Percentiles rank a stretch among this genome's conserved stretches.
These are phyloP conservation scores for Trimorus sp. DNA, from an alignment of 2,888 invertebrate genomes.

Conservation along the genomic window DNA sequence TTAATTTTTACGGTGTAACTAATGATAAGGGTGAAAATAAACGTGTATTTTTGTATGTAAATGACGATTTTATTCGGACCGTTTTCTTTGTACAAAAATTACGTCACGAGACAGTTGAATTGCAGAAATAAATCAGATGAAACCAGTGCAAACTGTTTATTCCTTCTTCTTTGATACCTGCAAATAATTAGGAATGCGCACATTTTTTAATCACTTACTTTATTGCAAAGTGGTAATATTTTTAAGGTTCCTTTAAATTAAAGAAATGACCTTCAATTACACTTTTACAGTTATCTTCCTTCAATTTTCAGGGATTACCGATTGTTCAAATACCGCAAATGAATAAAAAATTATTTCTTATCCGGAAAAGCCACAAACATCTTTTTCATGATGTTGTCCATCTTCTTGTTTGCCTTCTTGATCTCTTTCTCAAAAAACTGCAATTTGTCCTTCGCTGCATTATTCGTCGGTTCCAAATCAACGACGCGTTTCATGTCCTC, in stretches of 20 bases:
- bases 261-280: too few species aligned
- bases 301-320: too few species aligned
- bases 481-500: slow-evolving; percentile 83
- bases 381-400: slow-evolving; percentile 84
- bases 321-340: too few species aligned
- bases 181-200: too few species aligned
- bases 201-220: too few species aligned
- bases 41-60: slow-evolving; percentile 79
- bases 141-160: neutral
- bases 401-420: slow-evolving; percentile 85
- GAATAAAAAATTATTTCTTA: too few species aligned
- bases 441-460: slow-evolving; percentile 85
- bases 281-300: too few species aligned
- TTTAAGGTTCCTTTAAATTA: too few species aligned
- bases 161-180: neutral
- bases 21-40: slow-evolving; percentile 75
- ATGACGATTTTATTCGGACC: slow-evolving; percentile 68
- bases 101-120: slow-evolving; percentile 22
- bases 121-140: slow-evolving; percentile 21
- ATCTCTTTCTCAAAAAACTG: slow-evolving; percentile 83
- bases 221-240: too few species aligned
- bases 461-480: slow-evolving; percentile 86
- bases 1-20: slow-evolving; percentile 70
- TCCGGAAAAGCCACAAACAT: slow-evolving; percentile 75
- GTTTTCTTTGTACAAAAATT: slow-evolving; percentile 51